Conservation (phyloP, 2,888 invertebrate genomes). For the Gerris lacustris region DNA sequence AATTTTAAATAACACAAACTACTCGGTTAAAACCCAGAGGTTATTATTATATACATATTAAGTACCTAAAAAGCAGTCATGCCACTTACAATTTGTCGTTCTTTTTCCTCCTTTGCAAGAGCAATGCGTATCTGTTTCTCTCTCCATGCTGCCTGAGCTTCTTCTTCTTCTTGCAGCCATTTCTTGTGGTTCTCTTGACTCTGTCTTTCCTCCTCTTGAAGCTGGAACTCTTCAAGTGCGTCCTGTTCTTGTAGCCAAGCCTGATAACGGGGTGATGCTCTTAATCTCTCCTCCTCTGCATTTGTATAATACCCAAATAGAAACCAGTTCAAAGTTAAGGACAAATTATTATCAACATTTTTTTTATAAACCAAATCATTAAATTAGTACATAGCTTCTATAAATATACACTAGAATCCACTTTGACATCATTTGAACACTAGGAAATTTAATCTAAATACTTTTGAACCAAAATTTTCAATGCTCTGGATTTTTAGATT, state of each 20-base stretch:
- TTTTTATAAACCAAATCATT: background rate
- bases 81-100: slow-evolving; percentile 31
- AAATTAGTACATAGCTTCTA: background rate
- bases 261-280: slow-evolving; percentile 42
- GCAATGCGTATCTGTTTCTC: slow-evolving; percentile 47
- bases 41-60: no score
- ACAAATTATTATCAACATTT: slow-evolving; percentile 4
- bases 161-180: slow-evolving; percentile 54
- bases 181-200: slow-evolving; percentile 47
- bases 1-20: no score
- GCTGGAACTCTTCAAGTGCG: slow-evolving; percentile 42
- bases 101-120: slow-evolving; percentile 44
- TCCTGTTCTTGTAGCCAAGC: slow-evolving; percentile 44
- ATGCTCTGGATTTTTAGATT: no score
- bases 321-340: background rate
- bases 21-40: no score
- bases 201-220: slow-evolving; percentile 44
- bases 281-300: slow-evolving; percentile 37
- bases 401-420: no score
- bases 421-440: no score
- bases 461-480: no score
- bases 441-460: no score
- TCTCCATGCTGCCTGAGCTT: slow-evolving; percentile 51
- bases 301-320: slow-evolving; percentile 8
- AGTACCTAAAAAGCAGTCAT: background rate